Conservation (phyloP, 2,888 invertebrate genomes). For the Frankliniella intonsa region DNA sequence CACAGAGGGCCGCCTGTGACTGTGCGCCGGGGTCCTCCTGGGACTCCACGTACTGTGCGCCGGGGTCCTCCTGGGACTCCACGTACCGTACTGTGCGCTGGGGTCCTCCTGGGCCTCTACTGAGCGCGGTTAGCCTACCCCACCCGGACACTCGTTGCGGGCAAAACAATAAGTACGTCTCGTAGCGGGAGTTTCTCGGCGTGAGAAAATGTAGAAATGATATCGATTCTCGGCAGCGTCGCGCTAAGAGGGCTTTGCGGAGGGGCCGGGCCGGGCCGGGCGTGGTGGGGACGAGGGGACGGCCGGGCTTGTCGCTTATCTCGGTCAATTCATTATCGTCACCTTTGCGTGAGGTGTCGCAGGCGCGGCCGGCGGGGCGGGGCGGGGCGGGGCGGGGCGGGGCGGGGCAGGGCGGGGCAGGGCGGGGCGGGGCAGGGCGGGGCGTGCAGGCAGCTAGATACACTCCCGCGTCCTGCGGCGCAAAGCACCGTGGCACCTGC, state of each 20-base stretch:
- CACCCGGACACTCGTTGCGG: too few species aligned
- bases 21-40: too few species aligned
- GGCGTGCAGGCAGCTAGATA: not conserved
- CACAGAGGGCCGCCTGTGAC: too few species aligned
- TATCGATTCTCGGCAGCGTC: not conserved
- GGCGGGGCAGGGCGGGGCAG: not conserved
- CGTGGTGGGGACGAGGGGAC: not conserved
- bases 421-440: not conserved
- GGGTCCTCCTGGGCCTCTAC: too few species aligned
- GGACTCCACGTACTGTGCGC: too few species aligned
- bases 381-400: not conserved
- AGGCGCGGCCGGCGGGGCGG: not conserved
- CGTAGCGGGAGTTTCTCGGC: not conserved
- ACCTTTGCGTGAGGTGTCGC: constrained; percentile 21
- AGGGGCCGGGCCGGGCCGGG: not conserved
- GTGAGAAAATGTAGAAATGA: not conserved
- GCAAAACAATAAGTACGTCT: too few species aligned
- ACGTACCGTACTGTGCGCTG: too few species aligned
- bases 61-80: too few species aligned
- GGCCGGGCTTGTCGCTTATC: constrained; percentile 6
- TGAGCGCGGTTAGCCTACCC: too few species aligned
- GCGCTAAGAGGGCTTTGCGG: not conserved
- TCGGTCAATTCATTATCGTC: constrained; percentile 20
- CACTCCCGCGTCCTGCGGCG: too few species aligned
- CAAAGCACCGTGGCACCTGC: too few species aligned